Conservation (phyloP, 2,113 vertebrate genomes). For the Boleophthalmus pectinirostris region DNA sequence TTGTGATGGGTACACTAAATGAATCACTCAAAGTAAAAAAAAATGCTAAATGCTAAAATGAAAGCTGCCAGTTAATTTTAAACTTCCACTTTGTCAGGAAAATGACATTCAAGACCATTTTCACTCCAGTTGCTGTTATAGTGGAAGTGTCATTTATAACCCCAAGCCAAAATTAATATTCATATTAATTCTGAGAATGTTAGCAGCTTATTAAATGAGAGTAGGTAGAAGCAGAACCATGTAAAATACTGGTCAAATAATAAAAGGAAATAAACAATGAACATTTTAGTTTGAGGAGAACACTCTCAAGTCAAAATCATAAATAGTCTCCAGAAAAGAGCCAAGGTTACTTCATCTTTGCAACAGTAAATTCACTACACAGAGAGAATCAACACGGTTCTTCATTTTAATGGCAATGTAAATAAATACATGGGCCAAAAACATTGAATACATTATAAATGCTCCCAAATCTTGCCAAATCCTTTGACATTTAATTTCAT, state of each 20-base stretch:
- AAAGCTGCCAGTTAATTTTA: constrained; percentile 19
- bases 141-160: background rate
- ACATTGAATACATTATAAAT: constrained; percentile 44
- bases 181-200: background rate
- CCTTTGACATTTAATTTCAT: constrained; percentile 46
- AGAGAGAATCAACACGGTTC: background rate
- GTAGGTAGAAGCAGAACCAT: no score
- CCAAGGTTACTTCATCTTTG: background rate
- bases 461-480: constrained; percentile 53
- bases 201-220: no score
- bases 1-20: constrained; percentile 10
- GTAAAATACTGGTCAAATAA: no score
- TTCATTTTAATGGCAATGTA: background rate
- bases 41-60: constrained; percentile 16
- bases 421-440: background rate
- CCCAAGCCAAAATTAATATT: constrained; percentile 12
- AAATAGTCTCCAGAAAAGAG: background rate
- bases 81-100: constrained; percentile 9
- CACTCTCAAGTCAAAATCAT: background rate
- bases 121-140: constrained; percentile 9
- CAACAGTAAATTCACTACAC: background rate
- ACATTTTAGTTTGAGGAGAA: background rate
- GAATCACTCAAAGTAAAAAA: constrained; percentile 27
- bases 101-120: constrained; percentile 26
- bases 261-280: no score